Percentiles rank a stretch among this genome's conserved stretches.
Evolutionary conservation across 1,140 invertebrate species (phyloP).

Genomic region (Drosophila pruinosa): DNA sequence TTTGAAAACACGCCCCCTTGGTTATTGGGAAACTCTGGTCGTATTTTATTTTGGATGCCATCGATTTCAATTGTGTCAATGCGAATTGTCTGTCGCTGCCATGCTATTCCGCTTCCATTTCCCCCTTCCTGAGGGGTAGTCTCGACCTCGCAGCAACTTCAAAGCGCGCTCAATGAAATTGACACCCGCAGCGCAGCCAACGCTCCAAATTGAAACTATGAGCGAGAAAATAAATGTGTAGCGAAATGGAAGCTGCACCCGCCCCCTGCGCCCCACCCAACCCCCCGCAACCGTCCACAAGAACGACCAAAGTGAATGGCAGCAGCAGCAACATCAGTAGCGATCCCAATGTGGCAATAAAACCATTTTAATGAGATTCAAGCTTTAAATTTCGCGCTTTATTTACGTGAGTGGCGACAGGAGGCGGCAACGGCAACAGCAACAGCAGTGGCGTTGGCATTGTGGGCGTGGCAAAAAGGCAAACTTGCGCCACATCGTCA

Average conservation of each 20-base stretch:
- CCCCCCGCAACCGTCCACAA: conserved; percentile 3
- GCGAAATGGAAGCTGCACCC: conserved; percentile 61
- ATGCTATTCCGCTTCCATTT: neutral
- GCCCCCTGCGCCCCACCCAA: neutral
- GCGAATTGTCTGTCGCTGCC: conserved; percentile 45
- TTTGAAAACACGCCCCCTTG: no score
- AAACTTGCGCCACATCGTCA: conserved; percentile 22
- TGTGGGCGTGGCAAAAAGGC: conserved; percentile 20
- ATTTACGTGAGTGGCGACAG: conserved; percentile 63
- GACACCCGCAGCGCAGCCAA: conserved; percentile 68
- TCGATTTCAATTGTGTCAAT: conserved; percentile 76
- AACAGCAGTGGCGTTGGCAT: neutral
- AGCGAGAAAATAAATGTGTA: conserved; percentile 72
- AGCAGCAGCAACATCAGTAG: neutral
- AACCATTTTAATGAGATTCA: conserved; percentile 79
- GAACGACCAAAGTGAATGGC: conserved; percentile 1
- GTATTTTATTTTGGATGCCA: conserved; percentile 39
- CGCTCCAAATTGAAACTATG: conserved; percentile 68
- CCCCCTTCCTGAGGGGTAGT: neutral
- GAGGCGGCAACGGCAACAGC: neutral
- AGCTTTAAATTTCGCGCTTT: conserved; percentile 79
- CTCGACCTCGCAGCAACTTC: conserved; percentile 49
- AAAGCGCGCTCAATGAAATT: conserved; percentile 73
- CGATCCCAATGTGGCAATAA: conserved; percentile 61
- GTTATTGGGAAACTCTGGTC: neutral